A percentile compares a stretch with the other conserved stretches of the same genome.
Evolutionary conservation across 2,888 invertebrate genomes (phyloP).

Genomic region (Unio delphinus): DNA sequence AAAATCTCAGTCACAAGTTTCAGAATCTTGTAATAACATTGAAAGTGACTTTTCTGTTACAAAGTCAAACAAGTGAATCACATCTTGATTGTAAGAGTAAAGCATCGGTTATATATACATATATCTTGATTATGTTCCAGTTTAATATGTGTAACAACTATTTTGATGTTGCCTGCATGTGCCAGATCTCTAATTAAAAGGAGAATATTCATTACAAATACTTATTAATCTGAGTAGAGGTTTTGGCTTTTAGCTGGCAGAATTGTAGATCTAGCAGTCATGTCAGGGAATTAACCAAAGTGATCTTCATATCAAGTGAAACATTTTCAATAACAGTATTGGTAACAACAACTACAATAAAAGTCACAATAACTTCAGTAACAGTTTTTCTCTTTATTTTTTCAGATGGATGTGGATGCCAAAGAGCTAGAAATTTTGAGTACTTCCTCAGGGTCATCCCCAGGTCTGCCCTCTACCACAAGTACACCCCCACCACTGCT

Average conservation of each 20-base stretch:
- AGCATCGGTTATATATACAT: too few relatives aligned
- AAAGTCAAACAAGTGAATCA: too few relatives aligned
- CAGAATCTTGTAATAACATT: too few relatives aligned
- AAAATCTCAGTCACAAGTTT: too few relatives aligned
- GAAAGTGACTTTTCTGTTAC: too few relatives aligned
- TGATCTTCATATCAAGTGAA: constrained; percentile 4
- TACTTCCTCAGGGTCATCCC: constrained; percentile 12
- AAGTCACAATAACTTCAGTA: constrained; percentile 3
- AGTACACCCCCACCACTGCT: constrained; percentile 55
- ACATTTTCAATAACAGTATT: constrained; percentile 6
- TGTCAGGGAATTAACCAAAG: neutral
- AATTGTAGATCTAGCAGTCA: too few relatives aligned
- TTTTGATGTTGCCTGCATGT: too few relatives aligned
- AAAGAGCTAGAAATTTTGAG: constrained; percentile 37
- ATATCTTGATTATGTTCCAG: too few relatives aligned
- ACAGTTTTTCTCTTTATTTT: constrained; percentile 1
- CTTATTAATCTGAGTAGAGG: neutral
- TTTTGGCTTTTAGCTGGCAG: neutral
- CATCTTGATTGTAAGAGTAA: too few relatives aligned
- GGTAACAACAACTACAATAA: constrained; percentile 1
- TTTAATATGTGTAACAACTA: too few relatives aligned
- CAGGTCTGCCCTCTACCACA: constrained; percentile 27
- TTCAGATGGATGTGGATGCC: constrained; percentile 54
- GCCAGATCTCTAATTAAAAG: too few relatives aligned
- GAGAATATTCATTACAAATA: too few relatives aligned